These are phyloP conservation scores for Sarcophaga subvicina DNA, from an alignment of 2,888 invertebrate species.

Conservation along the genomic window DNA sequence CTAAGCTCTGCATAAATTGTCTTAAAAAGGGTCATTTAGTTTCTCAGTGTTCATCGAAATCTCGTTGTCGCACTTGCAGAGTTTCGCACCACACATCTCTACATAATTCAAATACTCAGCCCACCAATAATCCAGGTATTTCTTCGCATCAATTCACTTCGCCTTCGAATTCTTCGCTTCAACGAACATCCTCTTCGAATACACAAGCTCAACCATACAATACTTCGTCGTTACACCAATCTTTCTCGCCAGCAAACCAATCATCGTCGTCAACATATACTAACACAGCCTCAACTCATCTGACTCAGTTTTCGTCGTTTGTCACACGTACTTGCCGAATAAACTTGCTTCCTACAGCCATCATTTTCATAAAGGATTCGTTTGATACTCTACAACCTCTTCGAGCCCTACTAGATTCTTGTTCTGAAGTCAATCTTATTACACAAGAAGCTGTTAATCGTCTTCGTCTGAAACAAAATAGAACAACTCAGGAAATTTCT, in stretches of 20 bases:
- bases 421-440: too few species aligned
- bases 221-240: too few species aligned
- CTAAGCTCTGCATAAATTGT: conserved; percentile 28
- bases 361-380: conserved; percentile 35
- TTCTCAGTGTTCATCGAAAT: not conserved
- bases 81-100: conserved; percentile 32
- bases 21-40: conserved; percentile 19
- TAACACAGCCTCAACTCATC: conserved; percentile 14
- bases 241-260: not conserved
- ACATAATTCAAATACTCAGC: not conserved
- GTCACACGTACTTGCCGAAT: conserved; percentile 8
- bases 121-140: not conserved
- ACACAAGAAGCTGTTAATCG: conserved; percentile 28
- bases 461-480: conserved; percentile 23
- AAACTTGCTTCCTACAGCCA: conserved; percentile 11
- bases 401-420: conserved; percentile 49
- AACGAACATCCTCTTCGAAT: not conserved
- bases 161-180: not conserved
- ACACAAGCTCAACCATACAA: too few species aligned
- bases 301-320: conserved; percentile 2
- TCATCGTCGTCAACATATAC: not conserved
- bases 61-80: conserved; percentile 17
- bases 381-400: conserved; percentile 39
- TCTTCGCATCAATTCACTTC: conserved; percentile 7
- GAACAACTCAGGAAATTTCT: conserved; percentile 23